Evolutionary conservation across 2,797 vertebrate species (phyloP).

Genomic region (Mormyrops attenuatus): DNA sequence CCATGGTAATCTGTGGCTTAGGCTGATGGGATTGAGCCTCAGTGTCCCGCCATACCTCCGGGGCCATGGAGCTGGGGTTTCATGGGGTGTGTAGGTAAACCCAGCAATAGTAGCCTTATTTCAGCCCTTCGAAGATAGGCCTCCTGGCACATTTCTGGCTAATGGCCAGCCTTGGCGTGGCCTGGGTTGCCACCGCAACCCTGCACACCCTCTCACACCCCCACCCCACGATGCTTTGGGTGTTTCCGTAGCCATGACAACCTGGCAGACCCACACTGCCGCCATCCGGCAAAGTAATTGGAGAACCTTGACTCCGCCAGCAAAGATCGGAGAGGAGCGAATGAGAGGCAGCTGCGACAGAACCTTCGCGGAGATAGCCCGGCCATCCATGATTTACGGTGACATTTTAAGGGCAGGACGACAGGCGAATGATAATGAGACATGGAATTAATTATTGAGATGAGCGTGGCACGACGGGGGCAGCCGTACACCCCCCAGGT

Average conservation of each 20-base stretch:
- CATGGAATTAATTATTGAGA: conserved; percentile 39
- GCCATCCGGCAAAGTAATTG: neutral
- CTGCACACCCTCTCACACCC: neutral
- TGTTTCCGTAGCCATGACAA: neutral
- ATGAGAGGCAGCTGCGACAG: neutral
- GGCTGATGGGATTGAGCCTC: conserved; percentile 68
- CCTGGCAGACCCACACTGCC: neutral
- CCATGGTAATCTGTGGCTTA: conserved; percentile 67
- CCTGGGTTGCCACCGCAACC: neutral
- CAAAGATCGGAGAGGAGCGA: neutral
- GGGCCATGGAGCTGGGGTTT: conserved; percentile 35
- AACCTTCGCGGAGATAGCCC: too few species aligned
- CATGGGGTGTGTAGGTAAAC: conserved; percentile 52
- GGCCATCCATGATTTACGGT: conserved; percentile 35
- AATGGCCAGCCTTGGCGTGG: neutral
- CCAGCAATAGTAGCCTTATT: conserved; percentile 28
- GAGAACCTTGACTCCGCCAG: neutral
- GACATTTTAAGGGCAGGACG: conserved; percentile 22
- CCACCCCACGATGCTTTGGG: neutral
- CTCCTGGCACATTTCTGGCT: neutral
- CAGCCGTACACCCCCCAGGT: neutral
- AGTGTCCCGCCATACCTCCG: conserved; percentile 40
- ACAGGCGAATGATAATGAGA: conserved; percentile 28
- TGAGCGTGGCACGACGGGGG: neutral
- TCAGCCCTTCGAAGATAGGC: conserved; percentile 18